Conservation (phyloP, 2,113 vertebrate genomes). For the Ceyx margarethae region DNA sequence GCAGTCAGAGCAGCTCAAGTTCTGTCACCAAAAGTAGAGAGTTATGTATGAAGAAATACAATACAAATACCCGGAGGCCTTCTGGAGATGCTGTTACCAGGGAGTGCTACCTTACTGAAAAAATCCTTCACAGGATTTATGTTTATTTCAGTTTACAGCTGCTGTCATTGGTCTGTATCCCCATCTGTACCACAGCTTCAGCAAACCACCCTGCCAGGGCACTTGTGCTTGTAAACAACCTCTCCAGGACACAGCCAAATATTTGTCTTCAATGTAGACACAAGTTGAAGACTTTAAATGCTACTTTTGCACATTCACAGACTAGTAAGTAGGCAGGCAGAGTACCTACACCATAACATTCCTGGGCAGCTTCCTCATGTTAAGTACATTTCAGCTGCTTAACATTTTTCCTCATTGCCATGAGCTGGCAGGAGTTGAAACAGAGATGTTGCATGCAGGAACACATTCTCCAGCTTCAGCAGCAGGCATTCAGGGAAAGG, state of each 20-base stretch:
- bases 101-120: not conserved
- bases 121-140: not conserved
- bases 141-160: not conserved
- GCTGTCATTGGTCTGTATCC: not conserved
- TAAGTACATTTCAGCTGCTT: not conserved
- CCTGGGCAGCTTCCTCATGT: not conserved
- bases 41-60: not conserved
- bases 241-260: not conserved
- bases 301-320: not conserved
- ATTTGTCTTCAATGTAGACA: not conserved
- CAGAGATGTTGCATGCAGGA: not conserved
- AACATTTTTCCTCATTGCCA: not conserved
- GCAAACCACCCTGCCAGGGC: not conserved
- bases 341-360: not conserved
- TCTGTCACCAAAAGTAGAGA: not conserved
- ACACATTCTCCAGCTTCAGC: not conserved
- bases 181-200: not conserved
- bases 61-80: not conserved
- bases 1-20: not conserved
- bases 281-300: not conserved
- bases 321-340: not conserved
- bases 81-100: not conserved
- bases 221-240: not conserved
- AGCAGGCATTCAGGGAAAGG: not conserved
- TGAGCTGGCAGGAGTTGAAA: not conserved